Evolutionary conservation across 2,113 vertebrate species (phyloP).

Genomic region (Nibea albiflora): DNA sequence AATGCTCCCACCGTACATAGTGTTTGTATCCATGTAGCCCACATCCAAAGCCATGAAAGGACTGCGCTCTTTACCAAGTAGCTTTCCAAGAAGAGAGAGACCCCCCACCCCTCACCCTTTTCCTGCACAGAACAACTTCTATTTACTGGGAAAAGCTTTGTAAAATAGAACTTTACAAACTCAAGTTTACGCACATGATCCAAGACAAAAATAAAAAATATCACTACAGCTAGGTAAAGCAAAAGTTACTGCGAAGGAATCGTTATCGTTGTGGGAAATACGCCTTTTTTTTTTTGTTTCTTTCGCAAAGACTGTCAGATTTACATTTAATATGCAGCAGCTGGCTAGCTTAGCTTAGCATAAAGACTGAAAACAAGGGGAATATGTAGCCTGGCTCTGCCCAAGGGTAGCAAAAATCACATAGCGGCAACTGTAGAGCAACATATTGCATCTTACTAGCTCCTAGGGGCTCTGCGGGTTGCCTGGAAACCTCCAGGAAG

Average conservation of each 20-base stretch:
- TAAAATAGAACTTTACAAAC: neutral
- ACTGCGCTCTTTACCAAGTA: conserved; percentile 44
- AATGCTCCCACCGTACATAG: neutral
- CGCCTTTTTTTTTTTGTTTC: neutral
- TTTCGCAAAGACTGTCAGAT: neutral
- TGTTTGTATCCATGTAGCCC: conserved; percentile 5
- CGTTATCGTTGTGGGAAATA: conserved; percentile 11
- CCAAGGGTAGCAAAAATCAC: too few species aligned
- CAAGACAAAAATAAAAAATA: neutral
- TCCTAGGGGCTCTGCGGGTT: neutral
- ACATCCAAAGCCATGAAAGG: conserved; percentile 35
- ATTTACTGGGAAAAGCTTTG: conserved; percentile 26
- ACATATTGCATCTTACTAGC: neutral
- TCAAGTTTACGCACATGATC: neutral
- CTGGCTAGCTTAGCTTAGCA: neutral
- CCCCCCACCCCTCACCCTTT: neutral
- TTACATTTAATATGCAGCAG: neutral
- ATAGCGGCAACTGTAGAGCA: neutral
- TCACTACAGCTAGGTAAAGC: neutral
- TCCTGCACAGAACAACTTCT: neutral
- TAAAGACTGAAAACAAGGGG: neutral
- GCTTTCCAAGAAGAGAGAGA: neutral
- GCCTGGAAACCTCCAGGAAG: too few species aligned
- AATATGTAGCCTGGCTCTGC: neutral
- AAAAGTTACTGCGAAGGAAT: neutral